Base-by-base conservation (phyloP, 2,888 invertebrate species). In the Steinernema carpocapsae region DNA sequence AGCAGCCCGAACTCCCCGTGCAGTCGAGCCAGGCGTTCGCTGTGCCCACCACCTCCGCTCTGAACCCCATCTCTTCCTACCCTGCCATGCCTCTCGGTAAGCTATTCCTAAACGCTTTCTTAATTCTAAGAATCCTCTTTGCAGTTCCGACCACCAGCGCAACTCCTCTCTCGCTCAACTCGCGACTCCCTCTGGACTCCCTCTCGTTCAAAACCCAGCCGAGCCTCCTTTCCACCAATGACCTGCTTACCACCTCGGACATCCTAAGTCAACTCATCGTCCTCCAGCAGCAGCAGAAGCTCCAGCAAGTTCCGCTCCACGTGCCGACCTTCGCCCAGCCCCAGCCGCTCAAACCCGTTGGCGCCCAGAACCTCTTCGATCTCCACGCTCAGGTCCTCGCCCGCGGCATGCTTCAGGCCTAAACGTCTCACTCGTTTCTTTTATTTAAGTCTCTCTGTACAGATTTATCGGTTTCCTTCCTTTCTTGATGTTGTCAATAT, bases 121-220 rank as follows among this genome's bases (percentile, higher is more conserved):
- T n/a, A 14, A 14, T 48, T 48, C 48, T 48, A 37, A 37, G 37
- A 37, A 6, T 37, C 10, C 48, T 48, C 48, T n/a, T 48, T 48
- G 3, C 48, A 48, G 48, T 48, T 7, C 48, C 64, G 32, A 37
- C 26, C 12, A 26, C 64, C 29, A 32, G 17, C 17, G 64, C 32
- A 1, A 26, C 22, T 29, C 14, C 64, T 17, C 32, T 64, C 64
- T 64, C 64, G 17, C 17, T 64, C 4, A 26, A 64, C 32, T 17
- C 64, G 32, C 12, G 64, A 26, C 22, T 56, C 32, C 7, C 26
- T 14, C 2, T 64, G 12, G 29, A 64, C 64, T 3, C 2, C 10
- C 64, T 32, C n/a, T 14, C 64, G 32, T 64, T 64, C 64, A 64
- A 64, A 32, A 64, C 64, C 17, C 64, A 64, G 29, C 64, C 29